Conservation (phyloP, 1,140 invertebrate genomes). For the Lordiphosa collinella region DNA sequence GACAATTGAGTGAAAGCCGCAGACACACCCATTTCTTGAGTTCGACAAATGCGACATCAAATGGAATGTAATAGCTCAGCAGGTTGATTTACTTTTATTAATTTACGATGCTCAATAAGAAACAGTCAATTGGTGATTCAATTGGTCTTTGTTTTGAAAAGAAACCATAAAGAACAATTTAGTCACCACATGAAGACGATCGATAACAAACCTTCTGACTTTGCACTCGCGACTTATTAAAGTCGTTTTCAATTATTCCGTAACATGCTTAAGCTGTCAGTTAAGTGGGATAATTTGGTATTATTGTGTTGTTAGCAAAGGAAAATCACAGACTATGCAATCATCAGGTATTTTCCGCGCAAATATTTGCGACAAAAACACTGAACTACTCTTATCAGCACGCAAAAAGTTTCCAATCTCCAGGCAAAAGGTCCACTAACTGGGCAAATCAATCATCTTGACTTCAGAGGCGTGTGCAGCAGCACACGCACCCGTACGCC, state of each 20-base stretch:
- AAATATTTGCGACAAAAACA: slow-evolving; percentile 33
- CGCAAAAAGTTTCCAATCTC: slow-evolving; percentile 29
- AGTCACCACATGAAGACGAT: neutral
- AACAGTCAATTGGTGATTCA: slow-evolving; percentile 9
- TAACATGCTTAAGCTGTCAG: no score
- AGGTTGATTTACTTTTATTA: slow-evolving; percentile 18
- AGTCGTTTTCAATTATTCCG: no score
- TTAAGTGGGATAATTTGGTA: no score
- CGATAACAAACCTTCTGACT: neutral
- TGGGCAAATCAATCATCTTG: slow-evolving; percentile 34
- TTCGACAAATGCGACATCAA: no score
- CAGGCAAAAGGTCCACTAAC: neutral
- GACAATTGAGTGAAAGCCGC: slow-evolving; percentile 2
- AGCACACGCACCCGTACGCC: no score
- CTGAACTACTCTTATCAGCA: slow-evolving; percentile 18
- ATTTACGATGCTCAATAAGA: slow-evolving; percentile 24
- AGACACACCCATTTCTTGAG: slow-evolving; percentile 43
- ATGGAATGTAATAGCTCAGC: slow-evolving; percentile 6
- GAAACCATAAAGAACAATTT: slow-evolving; percentile 38
- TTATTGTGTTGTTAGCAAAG: no score
- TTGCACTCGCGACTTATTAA: no score
- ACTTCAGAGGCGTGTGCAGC: slow-evolving; percentile 1
- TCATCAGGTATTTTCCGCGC: slow-evolving; percentile 7
- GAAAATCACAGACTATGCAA: neutral
- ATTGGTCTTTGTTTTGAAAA: slow-evolving; percentile 15